Percentiles rank a stretch among this genome's conserved stretches.
Evolutionary conservation across 2,888 invertebrate species (phyloP).

Genomic region (Pseudanteris insignis): DNA sequence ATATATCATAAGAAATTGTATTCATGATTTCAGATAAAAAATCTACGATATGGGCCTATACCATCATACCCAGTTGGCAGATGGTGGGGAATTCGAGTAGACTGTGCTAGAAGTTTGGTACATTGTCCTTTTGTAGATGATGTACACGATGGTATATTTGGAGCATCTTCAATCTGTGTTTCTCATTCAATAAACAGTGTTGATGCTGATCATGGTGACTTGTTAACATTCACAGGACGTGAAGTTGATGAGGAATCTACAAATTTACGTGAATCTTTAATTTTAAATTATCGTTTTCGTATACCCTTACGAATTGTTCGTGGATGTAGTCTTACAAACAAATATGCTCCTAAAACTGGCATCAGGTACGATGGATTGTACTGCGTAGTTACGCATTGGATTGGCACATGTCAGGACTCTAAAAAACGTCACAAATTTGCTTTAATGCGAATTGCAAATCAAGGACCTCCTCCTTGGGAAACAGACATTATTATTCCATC

Average conservation of each 20-base stretch:
- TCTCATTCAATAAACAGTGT: slow-evolving; percentile 49
- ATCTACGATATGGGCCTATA: slow-evolving; percentile 55
- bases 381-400: slow-evolving; percentile 56
- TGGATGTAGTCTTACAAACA: slow-evolving; percentile 57
- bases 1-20: no score
- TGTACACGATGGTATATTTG: slow-evolving; percentile 56
- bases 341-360: slow-evolving; percentile 61
- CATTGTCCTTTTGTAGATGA: slow-evolving; percentile 57
- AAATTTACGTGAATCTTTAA: slow-evolving; percentile 49
- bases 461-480: slow-evolving; percentile 53
- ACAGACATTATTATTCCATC: not conserved
- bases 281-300: slow-evolving; percentile 54
- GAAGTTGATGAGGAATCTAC: slow-evolving; percentile 35
- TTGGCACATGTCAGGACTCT: slow-evolving; percentile 48
- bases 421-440: slow-evolving; percentile 57
- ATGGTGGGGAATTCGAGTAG: slow-evolving; percentile 65
- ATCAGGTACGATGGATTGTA: slow-evolving; percentile 63
- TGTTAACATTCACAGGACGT: slow-evolving; percentile 56
- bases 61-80: slow-evolving; percentile 55
- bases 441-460: slow-evolving; percentile 51
- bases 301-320: slow-evolving; percentile 60
- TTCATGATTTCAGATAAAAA: slow-evolving; percentile 39
- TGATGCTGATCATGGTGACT: slow-evolving; percentile 59
- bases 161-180: slow-evolving; percentile 59
- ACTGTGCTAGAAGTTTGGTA: slow-evolving; percentile 60